These are phyloP conservation scores for Natrix natrix DNA, from an alignment of 2,797 vertebrate species.

Conservation along the genomic window DNA sequence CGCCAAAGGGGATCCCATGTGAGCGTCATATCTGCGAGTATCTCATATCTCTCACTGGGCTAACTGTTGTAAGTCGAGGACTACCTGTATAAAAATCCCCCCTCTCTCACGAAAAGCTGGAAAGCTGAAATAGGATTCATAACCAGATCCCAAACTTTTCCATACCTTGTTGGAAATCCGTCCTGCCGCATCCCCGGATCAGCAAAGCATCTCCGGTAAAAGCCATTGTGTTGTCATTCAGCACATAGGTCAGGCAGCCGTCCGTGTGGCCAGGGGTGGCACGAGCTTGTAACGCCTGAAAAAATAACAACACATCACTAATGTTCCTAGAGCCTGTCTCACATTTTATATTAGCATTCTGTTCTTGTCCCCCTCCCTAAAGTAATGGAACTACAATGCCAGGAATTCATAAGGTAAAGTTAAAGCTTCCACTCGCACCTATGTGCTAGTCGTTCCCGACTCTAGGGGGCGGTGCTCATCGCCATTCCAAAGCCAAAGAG, in stretches of 20 bases:
- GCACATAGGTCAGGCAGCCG: slow-evolving; percentile 82
- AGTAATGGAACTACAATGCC: neutral
- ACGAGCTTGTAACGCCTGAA: slow-evolving; percentile 74
- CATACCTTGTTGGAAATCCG: slow-evolving; percentile 86
- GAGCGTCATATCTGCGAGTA: no score
- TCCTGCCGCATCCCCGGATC: slow-evolving; percentile 88
- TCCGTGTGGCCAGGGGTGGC: slow-evolving; percentile 90
- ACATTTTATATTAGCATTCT: neutral
- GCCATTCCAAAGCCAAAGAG: no score
- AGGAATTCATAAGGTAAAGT: neutral
- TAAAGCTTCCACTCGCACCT: no score
- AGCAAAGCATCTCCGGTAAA: slow-evolving; percentile 89
- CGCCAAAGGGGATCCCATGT: no score
- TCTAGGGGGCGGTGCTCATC: no score
- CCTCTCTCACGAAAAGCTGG: neutral
- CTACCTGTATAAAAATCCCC: no score
- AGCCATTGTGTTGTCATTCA: slow-evolving; percentile 78
- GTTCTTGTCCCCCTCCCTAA: neutral
- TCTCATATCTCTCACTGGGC: no score
- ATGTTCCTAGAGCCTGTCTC: neutral
- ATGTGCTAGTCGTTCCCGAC: no score
- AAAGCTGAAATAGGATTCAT: neutral
- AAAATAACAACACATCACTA: no score
- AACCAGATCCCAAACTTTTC: fast-evolving
- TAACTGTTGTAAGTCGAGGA: no score